phyloP scores from a whole-genome alignment of 2,797 vertebrate genomes.

The Novumbra hubbsi region DNA sequence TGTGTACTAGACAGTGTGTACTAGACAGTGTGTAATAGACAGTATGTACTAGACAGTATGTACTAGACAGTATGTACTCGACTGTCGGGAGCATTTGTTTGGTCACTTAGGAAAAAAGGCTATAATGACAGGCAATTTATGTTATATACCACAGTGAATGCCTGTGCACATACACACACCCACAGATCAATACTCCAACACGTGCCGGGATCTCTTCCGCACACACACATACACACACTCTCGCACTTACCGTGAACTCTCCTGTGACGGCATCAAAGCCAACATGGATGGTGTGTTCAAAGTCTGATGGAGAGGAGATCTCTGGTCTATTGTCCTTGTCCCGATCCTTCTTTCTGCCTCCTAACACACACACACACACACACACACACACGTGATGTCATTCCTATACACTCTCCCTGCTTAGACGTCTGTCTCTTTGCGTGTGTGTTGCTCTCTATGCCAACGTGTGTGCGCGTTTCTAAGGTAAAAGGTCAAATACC shows the following conservation, averaged over 20 bases:
- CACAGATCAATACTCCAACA: not conserved
- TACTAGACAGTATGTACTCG: too few species aligned
- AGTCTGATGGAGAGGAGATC: conserved; percentile 96
- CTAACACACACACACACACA: conserved; percentile 1
- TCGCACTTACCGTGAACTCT: conserved; percentile 89
- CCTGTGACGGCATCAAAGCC: conserved; percentile 98
- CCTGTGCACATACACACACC: too few species aligned
- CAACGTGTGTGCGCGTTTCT: not conserved
- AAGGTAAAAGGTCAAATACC: too few species aligned
- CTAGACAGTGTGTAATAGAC: not conserved
- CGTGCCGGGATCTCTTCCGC: too few species aligned
- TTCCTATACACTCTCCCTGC: not conserved
- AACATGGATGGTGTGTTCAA: conserved; percentile 98
- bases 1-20: too few species aligned
- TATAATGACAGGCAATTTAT: too few species aligned
- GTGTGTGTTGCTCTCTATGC: not conserved
- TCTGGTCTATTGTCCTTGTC: conserved; percentile 56
- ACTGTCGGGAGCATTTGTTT: too few species aligned
- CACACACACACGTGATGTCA: not conserved
- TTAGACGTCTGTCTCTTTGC: not conserved
- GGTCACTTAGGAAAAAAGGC: too few species aligned
- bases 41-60: not conserved
- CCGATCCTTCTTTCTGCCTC: conserved; percentile 1
- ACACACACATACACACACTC: not conserved
- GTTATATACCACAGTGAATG: not conserved